Percentiles rank a stretch among this genome's conserved stretches.
phyloP scores from a whole-genome alignment of 2,888 invertebrate species.

The Amphimallon solstitiale region DNA sequence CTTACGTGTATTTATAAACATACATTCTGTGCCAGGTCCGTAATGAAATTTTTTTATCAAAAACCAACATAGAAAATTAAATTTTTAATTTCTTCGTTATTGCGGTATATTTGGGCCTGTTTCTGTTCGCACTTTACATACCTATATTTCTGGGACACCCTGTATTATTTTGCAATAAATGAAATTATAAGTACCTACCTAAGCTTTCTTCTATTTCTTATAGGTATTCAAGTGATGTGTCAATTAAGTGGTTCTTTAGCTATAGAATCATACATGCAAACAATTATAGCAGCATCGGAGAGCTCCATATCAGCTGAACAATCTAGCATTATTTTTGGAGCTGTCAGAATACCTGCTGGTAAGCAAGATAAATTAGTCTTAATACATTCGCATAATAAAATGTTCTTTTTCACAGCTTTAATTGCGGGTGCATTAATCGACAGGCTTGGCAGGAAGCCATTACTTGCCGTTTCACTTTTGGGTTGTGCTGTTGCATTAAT shows the following conservation, averaged over 20 bases:
- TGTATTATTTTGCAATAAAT: no score
- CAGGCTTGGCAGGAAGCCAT: constrained; percentile 66
- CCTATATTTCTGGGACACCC: no score
- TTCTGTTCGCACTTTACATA: no score
- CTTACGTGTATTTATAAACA: no score
- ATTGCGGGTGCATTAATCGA: constrained; percentile 63
- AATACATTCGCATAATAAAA: no score
- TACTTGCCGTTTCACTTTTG: constrained; percentile 67
- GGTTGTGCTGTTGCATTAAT: constrained; percentile 67
- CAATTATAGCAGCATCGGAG: constrained; percentile 68
- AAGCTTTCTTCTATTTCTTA: constrained; percentile 38
- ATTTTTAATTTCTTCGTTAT: no score
- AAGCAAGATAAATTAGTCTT: constrained; percentile 36
- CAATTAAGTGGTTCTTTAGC: constrained; percentile 71
- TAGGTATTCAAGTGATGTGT: constrained; percentile 68
- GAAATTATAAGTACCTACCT: no score
- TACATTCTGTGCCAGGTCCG: no score
- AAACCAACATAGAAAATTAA: no score
- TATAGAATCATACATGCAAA: constrained; percentile 70
- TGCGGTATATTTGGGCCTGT: no score
- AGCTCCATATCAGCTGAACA: constrained; percentile 66
- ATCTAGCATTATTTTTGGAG: constrained; percentile 70
- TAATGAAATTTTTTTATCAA: no score
- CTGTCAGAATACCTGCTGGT: constrained; percentile 69
- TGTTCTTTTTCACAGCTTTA: constrained; percentile 30